Percentiles rank a stretch among this genome's conserved stretches.
Conservation (phyloP, 2,888 invertebrate species). For the Melinaea menophilus region DNA sequence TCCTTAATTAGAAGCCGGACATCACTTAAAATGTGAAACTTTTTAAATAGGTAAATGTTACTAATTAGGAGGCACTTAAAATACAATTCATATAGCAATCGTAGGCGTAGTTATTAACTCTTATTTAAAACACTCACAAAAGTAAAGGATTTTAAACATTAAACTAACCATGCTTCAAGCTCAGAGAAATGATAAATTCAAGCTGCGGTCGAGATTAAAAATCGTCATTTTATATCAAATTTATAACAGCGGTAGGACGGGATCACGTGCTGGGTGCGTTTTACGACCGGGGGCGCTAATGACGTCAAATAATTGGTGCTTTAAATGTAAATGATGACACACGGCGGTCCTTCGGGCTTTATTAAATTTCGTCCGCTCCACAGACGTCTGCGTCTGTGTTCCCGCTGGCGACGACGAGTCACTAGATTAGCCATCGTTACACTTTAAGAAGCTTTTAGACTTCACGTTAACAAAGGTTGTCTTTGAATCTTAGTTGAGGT, state of each 20-base stretch:
- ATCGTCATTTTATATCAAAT: conserved; percentile 69
- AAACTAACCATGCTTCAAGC: conserved; percentile 5
- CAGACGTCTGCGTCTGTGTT: conserved; percentile 17
- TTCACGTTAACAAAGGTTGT: background rate
- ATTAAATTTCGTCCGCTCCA: conserved; percentile 58
- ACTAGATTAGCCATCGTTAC: conserved; percentile 17
- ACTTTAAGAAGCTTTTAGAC: conserved; percentile 1
- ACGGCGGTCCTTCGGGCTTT: conserved; percentile 58
- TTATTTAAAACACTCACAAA: background rate
- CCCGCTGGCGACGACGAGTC: conserved; percentile 16
- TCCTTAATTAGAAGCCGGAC: conserved; percentile 5
- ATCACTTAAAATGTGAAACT: conserved; percentile 3
- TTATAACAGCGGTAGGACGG: conserved; percentile 63
- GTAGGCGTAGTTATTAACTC: background rate
- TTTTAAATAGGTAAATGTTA: no score
- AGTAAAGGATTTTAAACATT: conserved; percentile 2
- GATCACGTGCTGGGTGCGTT: conserved; percentile 71
- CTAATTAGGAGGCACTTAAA: background rate
- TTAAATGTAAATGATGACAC: conserved; percentile 77
- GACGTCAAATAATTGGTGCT: conserved; percentile 77
- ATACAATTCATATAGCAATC: background rate
- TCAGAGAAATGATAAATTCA: conserved; percentile 29
- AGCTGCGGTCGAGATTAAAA: conserved; percentile 57
- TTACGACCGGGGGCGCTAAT: conserved; percentile 74
- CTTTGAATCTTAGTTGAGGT: background rate